phyloP scores from a whole-genome alignment of 2,797 vertebrate species.

The Pitangus sulphuratus region DNA sequence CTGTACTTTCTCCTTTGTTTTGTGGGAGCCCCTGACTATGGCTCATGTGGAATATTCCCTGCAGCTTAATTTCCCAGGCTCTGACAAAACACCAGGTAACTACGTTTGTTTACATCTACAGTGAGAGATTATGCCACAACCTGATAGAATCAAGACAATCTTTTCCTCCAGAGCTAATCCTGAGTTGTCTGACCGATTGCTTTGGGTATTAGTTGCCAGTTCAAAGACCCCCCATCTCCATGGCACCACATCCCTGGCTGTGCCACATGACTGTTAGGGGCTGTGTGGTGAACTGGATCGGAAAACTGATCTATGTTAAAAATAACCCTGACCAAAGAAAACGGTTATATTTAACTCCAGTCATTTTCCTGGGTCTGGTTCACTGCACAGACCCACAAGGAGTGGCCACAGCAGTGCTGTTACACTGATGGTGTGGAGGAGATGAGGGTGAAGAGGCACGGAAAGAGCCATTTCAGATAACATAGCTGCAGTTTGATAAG shows the following conservation, averaged over 20 bases:
- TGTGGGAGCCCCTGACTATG: neutral
- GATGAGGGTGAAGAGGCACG: neutral
- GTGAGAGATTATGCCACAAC: neutral
- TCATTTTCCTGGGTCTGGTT: constrained; percentile 41
- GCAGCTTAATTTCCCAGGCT: neutral
- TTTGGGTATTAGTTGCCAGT: neutral
- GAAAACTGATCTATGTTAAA: constrained; percentile 49
- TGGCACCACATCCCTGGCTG: neutral
- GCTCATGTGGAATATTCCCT: neutral
- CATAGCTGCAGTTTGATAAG: constrained; percentile 3
- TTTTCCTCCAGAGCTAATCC: neutral
- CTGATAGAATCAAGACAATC: neutral
- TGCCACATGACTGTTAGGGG: neutral
- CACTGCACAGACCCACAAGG: constrained; percentile 43
- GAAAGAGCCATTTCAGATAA: neutral
- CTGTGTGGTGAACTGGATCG: constrained; percentile 12
- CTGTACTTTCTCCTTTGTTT: constrained; percentile 51
- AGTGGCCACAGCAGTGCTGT: neutral
- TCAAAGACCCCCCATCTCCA: neutral
- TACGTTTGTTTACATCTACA: neutral
- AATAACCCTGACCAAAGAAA: constrained; percentile 48
- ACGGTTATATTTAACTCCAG: constrained; percentile 67
- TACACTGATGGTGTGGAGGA: neutral
- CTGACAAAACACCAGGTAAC: constrained; percentile 23
- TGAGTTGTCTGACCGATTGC: neutral